phyloP scores from a whole-genome alignment of 2,888 invertebrate genomes.

The Ennomos fuscantarius region DNA sequence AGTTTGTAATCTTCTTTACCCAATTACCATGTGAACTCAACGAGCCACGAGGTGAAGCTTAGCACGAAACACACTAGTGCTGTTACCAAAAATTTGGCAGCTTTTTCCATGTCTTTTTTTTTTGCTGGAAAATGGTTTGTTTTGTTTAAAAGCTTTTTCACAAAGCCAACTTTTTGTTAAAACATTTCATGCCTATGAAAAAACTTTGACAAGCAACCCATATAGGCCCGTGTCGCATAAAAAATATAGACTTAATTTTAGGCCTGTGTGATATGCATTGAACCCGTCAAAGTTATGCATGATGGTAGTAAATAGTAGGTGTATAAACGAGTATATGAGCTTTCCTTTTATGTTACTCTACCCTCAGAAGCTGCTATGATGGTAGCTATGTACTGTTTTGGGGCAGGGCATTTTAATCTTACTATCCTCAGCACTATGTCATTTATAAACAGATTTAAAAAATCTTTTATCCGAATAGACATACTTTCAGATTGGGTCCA shows the following conservation, averaged over 20 bases:
- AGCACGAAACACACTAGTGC: conserved; percentile 7
- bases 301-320: no score
- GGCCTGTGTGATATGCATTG: no score
- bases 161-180: conserved; percentile 35
- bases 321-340: not conserved
- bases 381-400: no score
- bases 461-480: no score
- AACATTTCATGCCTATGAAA: conserved; percentile 35
- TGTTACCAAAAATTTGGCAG: conserved; percentile 15
- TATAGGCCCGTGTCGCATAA: conserved; percentile 14
- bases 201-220: conserved; percentile 31
- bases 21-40: not conserved
- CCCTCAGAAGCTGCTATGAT: no score
- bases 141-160: conserved; percentile 42
- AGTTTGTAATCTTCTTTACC: no score
- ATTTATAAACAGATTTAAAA: no score
- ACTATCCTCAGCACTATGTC: no score
- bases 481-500: no score
- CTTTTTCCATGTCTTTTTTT: conserved; percentile 26
- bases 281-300: no score
- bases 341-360: no score
- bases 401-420: no score
- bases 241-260: conserved; percentile 5
- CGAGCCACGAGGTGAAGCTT: not conserved
- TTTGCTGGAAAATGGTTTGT: conserved; percentile 35